These are phyloP conservation scores for Scolanthus callimorphus DNA, from an alignment of 92 coral and sea anemone genomes.

Conservation along the genomic window DNA sequence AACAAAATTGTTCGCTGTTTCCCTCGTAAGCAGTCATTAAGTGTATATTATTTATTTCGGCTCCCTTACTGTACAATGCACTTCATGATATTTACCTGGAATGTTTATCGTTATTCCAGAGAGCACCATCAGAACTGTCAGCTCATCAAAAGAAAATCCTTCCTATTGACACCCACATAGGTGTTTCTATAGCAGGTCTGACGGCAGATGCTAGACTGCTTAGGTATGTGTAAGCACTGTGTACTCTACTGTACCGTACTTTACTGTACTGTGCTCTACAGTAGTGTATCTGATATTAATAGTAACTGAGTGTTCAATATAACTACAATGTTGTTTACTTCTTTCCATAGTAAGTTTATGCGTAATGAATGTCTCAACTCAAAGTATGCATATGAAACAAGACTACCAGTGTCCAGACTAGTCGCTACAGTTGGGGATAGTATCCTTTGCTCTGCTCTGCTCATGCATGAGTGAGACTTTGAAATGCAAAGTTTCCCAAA, in stretches of 20 bases:
- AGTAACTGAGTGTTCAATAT: not conserved
- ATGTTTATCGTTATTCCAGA: conserved; percentile 49
- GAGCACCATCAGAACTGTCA: conserved; percentile 97
- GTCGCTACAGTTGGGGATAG: conserved; percentile 89
- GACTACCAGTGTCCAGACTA: conserved; percentile 87
- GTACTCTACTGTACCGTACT: not conserved
- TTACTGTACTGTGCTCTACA: no score
- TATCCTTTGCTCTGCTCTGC: no score
- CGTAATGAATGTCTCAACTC: conserved; percentile 93
- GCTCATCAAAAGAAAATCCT: conserved; percentile 97
- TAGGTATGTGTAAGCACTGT: conserved; percentile 68
- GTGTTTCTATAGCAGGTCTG: conserved; percentile 93
- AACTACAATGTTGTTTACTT: not conserved
- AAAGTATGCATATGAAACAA: conserved; percentile 85
- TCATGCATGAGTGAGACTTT: no score
- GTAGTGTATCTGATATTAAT: conserved; percentile 1
- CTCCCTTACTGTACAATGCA: no score
- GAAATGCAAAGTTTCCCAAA: no score
- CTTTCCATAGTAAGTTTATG: conserved; percentile 84
- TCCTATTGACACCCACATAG: conserved; percentile 91
- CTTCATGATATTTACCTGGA: no score
- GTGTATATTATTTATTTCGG: no score
- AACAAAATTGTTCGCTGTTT: no score
- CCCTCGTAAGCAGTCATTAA: no score
- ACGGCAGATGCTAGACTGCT: conserved; percentile 96